These are phyloP conservation scores for Apodemia hepburni DNA, from an alignment of 2,888 invertebrate genomes.

Conservation along the genomic window DNA sequence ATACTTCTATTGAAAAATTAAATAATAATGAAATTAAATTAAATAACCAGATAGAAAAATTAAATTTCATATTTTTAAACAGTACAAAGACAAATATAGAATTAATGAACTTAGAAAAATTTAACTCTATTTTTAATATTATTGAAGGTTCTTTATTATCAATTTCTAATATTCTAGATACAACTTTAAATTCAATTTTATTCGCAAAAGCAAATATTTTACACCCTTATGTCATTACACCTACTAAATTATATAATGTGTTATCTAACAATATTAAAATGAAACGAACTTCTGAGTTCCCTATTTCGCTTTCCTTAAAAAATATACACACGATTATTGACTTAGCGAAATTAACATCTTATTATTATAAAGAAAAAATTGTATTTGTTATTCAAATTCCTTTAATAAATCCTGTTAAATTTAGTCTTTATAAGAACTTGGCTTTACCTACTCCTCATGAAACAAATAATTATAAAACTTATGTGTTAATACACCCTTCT, in stretches of 20 bases:
- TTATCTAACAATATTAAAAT: not conserved
- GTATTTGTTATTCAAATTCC: slow-evolving; percentile 8
- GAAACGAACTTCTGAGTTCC: not conserved
- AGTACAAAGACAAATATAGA: not conserved
- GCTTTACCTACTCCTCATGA: too few species aligned
- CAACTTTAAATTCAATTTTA: slow-evolving; percentile 4
- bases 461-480: not conserved
- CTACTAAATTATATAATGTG: not conserved
- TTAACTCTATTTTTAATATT: not conserved
- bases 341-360: slow-evolving; percentile 10
- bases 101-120: not conserved
- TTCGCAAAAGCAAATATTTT: slow-evolving; percentile 1
- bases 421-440: not conserved
- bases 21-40: not conserved
- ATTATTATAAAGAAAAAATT: slow-evolving; percentile 13
- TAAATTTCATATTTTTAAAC: not conserved
- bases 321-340: slow-evolving; percentile 8
- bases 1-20: not conserved
- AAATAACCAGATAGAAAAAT: slow-evolving; percentile 4
- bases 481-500: not conserved
- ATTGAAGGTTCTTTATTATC: not conserved
- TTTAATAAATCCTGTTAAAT: slow-evolving; percentile 1
- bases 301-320: not conserved
- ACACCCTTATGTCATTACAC: not conserved
- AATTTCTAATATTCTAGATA: slow-evolving; percentile 13